Base-by-base conservation (phyloP, 2,888 invertebrate species). In the Silvanus unidentatus region DNA sequence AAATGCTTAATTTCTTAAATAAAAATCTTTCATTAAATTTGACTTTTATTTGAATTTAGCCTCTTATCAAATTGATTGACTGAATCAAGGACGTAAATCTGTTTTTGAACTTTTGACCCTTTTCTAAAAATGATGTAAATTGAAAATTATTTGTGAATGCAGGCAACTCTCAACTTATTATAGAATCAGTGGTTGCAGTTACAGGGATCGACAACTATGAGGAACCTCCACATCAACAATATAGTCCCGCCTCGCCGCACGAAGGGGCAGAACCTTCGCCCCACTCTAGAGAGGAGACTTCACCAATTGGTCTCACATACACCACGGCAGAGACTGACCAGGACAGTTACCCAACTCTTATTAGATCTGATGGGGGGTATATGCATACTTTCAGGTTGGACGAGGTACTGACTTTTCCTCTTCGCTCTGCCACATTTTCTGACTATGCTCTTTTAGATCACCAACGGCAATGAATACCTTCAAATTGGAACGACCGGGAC, bases 261-360 rank as follows among this genome's bases (percentile, higher is more conserved):
- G 67, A 66, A 45, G 68, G 68, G 65, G 66, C 67, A 54, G 67
- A 63, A 42, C 63, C 62, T n/a, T 69, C 70, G 11, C 70, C 70
- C 61, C 68, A 69, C 57, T 70, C 70, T 10, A 57, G 66, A 27
- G 57, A 64, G 16, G 57, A 58, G 58, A 67, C 69, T 59, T 66
- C 68, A 46, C 58, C 65, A 42, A 66, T 66, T 50, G 65, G 66
- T 44, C 54, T 68, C 44, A 45, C 64, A 30, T 68, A 67, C 52
- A 44, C 55, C 15, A 46, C 56, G 16, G 52, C 57, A 11, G 58
- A 56, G 16, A 56, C 57, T 30, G 63, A 63, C 42, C 63, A 64
- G 39, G 62, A 66, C 47, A 59, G 59, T 55, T 65, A 68, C 49
- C 59, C 57, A 32, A 53, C 62, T 43, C 57, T 63, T 29, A 52